Base-by-base conservation (phyloP, 2,797 vertebrate genomes). In the Pampus argenteus region DNA sequence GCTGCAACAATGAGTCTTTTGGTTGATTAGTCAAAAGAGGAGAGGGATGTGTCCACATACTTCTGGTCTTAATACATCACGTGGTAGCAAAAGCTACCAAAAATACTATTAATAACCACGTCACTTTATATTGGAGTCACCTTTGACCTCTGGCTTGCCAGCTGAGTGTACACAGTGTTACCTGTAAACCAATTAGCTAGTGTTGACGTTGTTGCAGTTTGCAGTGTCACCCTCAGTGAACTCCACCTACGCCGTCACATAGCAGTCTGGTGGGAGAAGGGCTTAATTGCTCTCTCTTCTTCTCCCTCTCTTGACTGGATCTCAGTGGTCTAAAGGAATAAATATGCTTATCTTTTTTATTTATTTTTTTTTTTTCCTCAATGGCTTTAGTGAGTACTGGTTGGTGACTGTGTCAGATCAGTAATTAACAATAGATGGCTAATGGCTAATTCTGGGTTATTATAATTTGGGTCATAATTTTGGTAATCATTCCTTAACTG, bases 101-200 rank as follows among this genome's bases (percentile, higher is more conserved):
- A n/a, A n/a, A n/a, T n/a, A n/a, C n/a, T n/a, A n/a, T n/a, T n/a
- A n/a, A n/a, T n/a, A 84, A 81, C 71, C 59, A 31, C 23, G 22
- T 74, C 42, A 54, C 38, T 67, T 74, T 69, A 47, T 71, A 40
- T 68, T 45, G 61, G 11, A 56, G 47, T 65, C 63, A n/a, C n/a
- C n/a, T n/a, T n/a, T n/a, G n/a, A n/a, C n/a, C n/a, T n/a, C 54
- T 74, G 71, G 88, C 86, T 75, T 45, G 40, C 34, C 64, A 54
- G 54, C 56, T 3, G 61, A 58, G 70, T 67, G 51, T 76, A 31
- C 79, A 51, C 83, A 55, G 58, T 71, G 68, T 78, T 82, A 90
- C 87, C 90, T 86, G 83, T 79, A 78, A 88, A 83, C 80, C 87
- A 88, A 88, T 90, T 89, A 89, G 79, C 67, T 51, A 11, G 42